These are phyloP conservation scores for Spatulosminthurus flaviceps DNA, from an alignment of 2,888 invertebrate species.

Conservation along the genomic window DNA sequence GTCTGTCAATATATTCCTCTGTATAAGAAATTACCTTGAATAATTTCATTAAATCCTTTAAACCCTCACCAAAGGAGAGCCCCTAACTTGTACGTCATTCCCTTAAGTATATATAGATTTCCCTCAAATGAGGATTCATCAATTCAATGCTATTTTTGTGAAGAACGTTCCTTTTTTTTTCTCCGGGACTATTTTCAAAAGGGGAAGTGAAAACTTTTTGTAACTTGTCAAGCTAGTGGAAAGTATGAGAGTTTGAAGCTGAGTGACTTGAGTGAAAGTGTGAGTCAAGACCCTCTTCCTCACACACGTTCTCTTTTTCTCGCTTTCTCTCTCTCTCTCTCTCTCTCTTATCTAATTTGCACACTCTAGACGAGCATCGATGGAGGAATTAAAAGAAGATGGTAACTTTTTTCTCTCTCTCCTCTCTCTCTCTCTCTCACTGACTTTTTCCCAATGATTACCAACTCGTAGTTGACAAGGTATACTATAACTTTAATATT, in stretches of 20 bases:
- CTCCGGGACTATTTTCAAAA: neutral
- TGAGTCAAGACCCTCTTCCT: neutral
- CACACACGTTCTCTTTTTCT: neutral
- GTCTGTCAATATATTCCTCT: no score
- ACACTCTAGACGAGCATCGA: neutral
- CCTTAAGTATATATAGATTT: neutral
- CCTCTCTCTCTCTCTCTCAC: slow-evolving; percentile 11
- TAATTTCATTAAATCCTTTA: slow-evolving; percentile 9
- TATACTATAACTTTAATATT: no score
- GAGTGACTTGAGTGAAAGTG: neutral
- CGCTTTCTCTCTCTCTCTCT: neutral
- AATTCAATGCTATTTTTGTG: slow-evolving; percentile 41
- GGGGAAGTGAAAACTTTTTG: neutral
- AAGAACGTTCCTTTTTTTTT: neutral
- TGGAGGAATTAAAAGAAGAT: slow-evolving; percentile 5
- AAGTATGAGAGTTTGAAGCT: neutral
- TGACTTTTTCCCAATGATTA: neutral
- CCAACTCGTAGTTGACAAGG: no score
- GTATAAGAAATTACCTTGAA: no score
- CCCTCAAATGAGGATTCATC: slow-evolving; percentile 50
- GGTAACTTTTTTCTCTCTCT: neutral
- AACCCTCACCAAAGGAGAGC: no score
- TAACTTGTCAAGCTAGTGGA: neutral
- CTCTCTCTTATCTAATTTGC: neutral
- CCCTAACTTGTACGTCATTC: neutral